Percentiles rank a stretch among this genome's conserved stretches.
Conservation (phyloP, 2,113 vertebrate species). For the Aplodontia rufa region DNA sequence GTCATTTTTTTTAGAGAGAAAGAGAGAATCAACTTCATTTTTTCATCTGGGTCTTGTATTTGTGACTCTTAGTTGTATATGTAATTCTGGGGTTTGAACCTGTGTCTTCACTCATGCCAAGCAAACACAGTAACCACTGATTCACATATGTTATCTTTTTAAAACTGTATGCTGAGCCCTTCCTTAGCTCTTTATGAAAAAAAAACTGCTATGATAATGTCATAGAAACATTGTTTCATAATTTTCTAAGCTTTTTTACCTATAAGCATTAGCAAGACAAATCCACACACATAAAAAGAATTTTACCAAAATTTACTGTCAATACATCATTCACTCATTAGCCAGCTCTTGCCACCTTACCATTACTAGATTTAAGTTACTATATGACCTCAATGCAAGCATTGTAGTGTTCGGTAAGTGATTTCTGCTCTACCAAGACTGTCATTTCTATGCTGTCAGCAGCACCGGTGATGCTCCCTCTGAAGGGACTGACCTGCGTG, state of each 20-base stretch:
- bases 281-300: not conserved
- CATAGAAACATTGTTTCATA: not conserved
- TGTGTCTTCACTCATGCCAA: no score
- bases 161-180: not conserved
- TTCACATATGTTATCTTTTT: not conserved
- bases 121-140: no score
- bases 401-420: not conserved
- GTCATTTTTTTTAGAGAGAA: not conserved
- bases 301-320: not conserved
- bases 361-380: not conserved
- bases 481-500: fast-evolving
- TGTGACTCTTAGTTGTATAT: no score
- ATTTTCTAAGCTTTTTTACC: not conserved
- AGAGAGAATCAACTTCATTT: no score
- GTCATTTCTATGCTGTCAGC: not conserved
- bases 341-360: not conserved
- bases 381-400: not conserved
- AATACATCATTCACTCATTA: not conserved
- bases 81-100: no score
- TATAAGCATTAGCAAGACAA: not conserved
- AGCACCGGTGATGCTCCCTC: not conserved
- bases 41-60: no score
- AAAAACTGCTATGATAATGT: not conserved
- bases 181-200: not conserved
- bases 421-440: not conserved